Evolutionary conservation across 2,113 vertebrate species (phyloP).

Genomic region (Nycticryphes semicollaris): DNA sequence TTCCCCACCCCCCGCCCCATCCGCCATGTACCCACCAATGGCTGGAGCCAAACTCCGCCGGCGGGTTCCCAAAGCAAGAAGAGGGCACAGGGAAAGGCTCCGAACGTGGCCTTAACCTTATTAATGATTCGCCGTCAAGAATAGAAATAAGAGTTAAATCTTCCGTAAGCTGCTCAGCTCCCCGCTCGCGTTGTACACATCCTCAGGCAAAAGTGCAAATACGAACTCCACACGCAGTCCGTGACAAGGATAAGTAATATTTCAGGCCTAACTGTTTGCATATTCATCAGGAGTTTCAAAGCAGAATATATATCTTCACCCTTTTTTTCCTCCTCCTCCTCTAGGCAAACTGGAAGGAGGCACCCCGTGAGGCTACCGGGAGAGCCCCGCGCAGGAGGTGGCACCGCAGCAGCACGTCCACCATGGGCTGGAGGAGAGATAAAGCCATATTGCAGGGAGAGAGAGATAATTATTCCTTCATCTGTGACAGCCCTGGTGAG

Average conservation of each 20-base stretch:
- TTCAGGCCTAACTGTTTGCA: not conserved
- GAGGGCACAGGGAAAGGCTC: not conserved
- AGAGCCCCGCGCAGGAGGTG: not conserved
- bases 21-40: not conserved
- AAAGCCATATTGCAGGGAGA: not conserved
- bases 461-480: not conserved
- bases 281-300: slow-evolving; percentile 5
- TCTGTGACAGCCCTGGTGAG: not conserved
- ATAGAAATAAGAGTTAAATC: slow-evolving; percentile 48
- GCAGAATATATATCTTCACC: not conserved
- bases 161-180: slow-evolving; percentile 27
- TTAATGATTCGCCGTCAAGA: not conserved
- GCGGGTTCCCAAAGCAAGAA: not conserved
- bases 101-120: not conserved
- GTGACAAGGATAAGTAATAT: not conserved
- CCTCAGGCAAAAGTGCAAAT: not conserved
- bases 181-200: not conserved
- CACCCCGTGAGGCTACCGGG: not conserved
- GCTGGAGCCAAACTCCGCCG: not conserved
- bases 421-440: not conserved
- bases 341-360: not conserved
- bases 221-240: not conserved
- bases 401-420: not conserved
- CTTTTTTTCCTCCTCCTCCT: not conserved
- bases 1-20: not conserved